Evolutionary conservation across 2,888 invertebrate genomes (phyloP).

Genomic region (Galeruca laticollis): DNA sequence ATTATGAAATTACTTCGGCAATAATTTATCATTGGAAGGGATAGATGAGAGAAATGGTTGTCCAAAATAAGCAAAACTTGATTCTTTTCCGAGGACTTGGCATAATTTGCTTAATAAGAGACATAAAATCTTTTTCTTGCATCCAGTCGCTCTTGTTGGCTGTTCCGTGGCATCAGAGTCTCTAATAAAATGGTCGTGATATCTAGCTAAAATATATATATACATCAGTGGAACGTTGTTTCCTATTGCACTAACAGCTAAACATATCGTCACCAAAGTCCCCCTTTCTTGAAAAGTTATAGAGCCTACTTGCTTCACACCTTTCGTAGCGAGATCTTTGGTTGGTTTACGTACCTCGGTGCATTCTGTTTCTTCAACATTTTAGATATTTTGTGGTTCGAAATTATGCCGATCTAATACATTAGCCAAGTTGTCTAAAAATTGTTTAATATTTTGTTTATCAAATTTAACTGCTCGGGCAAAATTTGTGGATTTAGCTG

Average conservation of each 20-base stretch:
- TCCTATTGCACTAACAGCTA: slow-evolving; percentile 25
- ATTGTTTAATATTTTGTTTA: slow-evolving; percentile 17
- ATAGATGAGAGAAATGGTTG: too few relatives aligned
- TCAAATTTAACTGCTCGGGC: slow-evolving; percentile 24
- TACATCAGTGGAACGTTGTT: slow-evolving; percentile 30
- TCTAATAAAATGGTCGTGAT: slow-evolving; percentile 28
- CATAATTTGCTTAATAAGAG: slow-evolving; percentile 12
- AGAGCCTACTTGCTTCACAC: too few relatives aligned
- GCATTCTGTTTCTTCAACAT: slow-evolving; percentile 25
- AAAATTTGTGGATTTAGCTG: slow-evolving; percentile 30
- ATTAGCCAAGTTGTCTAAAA: slow-evolving; percentile 30
- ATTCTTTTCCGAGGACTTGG: too few relatives aligned
- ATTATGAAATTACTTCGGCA: too few relatives aligned
- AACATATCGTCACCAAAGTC: slow-evolving; percentile 33
- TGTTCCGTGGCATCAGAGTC: slow-evolving; percentile 15
- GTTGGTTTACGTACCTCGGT: slow-evolving; percentile 24
- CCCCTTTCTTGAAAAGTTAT: slow-evolving; percentile 61
- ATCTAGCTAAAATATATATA: slow-evolving; percentile 14
- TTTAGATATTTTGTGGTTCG: too few relatives aligned
- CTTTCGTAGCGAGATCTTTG: slow-evolving; percentile 24
- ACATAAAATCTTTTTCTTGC: slow-evolving; percentile 7
- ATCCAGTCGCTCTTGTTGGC: too few relatives aligned
- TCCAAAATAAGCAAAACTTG: too few relatives aligned
- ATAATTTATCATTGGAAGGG: too few relatives aligned
- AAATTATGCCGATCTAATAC: slow-evolving; percentile 9